Evolutionary conservation across 2,888 invertebrate genomes (phyloP), one percentile per base, ranked within the genome.

Genomic region (Rhaphigaster nebulosa): DNA sequence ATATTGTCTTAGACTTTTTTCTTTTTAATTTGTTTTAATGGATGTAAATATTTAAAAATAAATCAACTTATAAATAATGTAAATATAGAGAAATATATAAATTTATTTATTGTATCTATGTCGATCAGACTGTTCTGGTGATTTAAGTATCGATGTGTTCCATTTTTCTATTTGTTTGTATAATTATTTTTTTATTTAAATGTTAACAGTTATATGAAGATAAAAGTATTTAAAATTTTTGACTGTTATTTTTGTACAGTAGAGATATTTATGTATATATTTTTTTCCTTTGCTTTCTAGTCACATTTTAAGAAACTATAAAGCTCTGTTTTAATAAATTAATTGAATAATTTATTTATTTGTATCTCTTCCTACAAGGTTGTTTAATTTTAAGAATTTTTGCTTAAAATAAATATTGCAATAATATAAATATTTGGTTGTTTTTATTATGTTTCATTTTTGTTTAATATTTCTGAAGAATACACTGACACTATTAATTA

Each of bases 181-280:
- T 80, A 80, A 80, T 80, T 80, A 80, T 80, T 65, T 65, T 65
- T 65, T 65, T 80, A 80, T 80, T 80, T 80, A 80, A 41, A 80
- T 45, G 80, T 80, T 38, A 41, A 80, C 65, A 65, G 15, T 65
- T 65, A n/a, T 65, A 80, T 80, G 8, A 41, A 41, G 26, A 45
- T 26, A 18, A 80, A 76, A 41, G 23, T 41, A 80, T 80, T 45
- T 1, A 80, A 80, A 80, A 76, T 23, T 13, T 29, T 80, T 80
- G 41, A 80, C 20, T 80, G 80, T 80, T 80, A 80, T 80, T 80
- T 80, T 80, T 80, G 80, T 80, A 80, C 80, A 80, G 41, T 80
- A 41, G 80, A 80, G 23, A 80, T 80, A 80, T 80, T 41, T 23
- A 41, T 80, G 80, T 80, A 80, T 80, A 80, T 80, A 38, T 76